These are phyloP conservation scores for Mus spretus DNA, from an alignment of 2,797 vertebrate genomes.

Conservation along the genomic window DNA sequence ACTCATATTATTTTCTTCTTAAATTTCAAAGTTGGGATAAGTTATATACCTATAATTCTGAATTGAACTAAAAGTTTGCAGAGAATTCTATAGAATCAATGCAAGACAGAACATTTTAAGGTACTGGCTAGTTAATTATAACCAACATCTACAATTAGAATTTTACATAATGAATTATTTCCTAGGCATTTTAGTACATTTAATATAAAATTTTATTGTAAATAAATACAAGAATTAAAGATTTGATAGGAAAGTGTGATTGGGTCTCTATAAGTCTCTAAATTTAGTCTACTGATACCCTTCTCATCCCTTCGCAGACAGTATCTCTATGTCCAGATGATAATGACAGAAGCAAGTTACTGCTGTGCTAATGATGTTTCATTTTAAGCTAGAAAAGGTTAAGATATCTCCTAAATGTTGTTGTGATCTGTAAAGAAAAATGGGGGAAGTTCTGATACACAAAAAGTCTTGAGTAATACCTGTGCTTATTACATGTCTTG, in stretches of 20 bases:
- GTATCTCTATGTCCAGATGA: not conserved
- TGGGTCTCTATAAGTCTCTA: not conserved
- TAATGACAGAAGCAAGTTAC: not conserved
- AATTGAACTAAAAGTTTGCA: not conserved
- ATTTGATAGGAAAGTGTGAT: not conserved
- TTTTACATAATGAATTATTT: not conserved
- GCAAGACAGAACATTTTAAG: no score
- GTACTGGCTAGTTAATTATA: not conserved
- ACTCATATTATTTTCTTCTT: not conserved
- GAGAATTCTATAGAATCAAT: not conserved
- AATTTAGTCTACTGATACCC: not conserved
- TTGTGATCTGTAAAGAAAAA: not conserved
- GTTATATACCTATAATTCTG: not conserved
- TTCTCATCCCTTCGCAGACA: not conserved
- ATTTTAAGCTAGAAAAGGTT: not conserved
- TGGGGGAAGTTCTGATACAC: not conserved
- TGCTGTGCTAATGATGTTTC: not conserved
- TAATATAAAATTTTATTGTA: not conserved
- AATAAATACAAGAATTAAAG: not conserved
- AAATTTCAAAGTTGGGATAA: not conserved
- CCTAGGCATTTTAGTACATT: not conserved
- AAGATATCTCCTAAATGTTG: not conserved
- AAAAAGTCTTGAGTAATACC: not conserved
- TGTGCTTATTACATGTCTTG: not conserved
- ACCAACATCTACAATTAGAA: not conserved